Evolutionary conservation across 2,113 vertebrate species (phyloP), one percentile per base, ranked within the genome.

Genomic region (Chlorodrepanis virens): DNA sequence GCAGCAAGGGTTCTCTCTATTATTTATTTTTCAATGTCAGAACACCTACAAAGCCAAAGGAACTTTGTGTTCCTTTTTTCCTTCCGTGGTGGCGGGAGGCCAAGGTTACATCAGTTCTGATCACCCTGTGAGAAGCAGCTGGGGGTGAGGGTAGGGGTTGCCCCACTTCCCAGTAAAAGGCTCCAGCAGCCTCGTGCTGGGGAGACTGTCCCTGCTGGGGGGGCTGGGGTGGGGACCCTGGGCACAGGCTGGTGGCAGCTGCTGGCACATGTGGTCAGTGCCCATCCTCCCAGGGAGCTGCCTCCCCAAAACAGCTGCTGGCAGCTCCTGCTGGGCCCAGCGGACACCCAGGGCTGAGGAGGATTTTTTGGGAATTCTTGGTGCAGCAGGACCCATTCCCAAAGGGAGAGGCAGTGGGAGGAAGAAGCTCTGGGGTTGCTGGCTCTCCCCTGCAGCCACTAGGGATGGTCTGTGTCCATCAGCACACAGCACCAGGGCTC

Each of bases 171-270:
- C 68, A 42, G 31, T 3, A 5, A 33, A 78, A 31, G 0, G 4
- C 20, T 77, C 21, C 40, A 29, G 64, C 42, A 44, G 52, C 28
- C 33, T 57, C 27, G 42, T 71, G 69, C 75, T 82, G 28, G 33
- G 2, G 0, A 23, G 5, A 19, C n/a, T 78, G 54, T 64, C 35
- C 6, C 0, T 11, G 42, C 50, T 74, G 33, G 1, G 1, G 44
- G 11, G 12, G 23, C 33, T 60, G 70, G 25, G 27, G 10, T 9
- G 6, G 45, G 60, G 50, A 19, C 53, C 31, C 6, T 1, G 7
- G 56, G 75, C 45, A 8, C 25, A 15, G 57, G 71, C 52, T 79
- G 57, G 10, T 4, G 37, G 39, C 83, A 22, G 44, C 61, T 54
- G 25, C 65, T 61, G 77, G 25, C 42, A 72, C 12, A 3, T 16